Evolutionary conservation across 2,888 invertebrate species (phyloP).

Genomic region (Noctua janthina): DNA sequence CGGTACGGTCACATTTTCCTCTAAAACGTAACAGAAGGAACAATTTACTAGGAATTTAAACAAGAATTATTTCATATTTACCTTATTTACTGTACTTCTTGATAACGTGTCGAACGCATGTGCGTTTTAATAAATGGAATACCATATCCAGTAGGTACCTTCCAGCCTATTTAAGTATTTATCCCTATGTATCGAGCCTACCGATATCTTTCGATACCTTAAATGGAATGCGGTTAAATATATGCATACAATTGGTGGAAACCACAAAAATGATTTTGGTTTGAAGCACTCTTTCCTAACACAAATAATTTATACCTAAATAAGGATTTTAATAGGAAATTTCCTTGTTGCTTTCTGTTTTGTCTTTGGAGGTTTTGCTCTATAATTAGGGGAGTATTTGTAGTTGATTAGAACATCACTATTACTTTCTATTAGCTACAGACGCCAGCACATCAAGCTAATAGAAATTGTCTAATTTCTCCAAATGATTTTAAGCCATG

Average conservation of each 20-base stretch:
- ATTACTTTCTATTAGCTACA: background rate
- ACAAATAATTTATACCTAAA: too few relatives aligned
- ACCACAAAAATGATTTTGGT: background rate
- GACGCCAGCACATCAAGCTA: too few relatives aligned
- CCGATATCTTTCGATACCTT: background rate
- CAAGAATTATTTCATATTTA: constrained; percentile 28
- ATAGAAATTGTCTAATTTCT: too few relatives aligned
- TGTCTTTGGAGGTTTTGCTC: background rate
- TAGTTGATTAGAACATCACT: background rate
- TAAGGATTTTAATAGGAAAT: background rate
- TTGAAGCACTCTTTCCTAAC: background rate
- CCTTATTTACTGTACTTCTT: constrained; percentile 28
- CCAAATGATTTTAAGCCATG: too few relatives aligned
- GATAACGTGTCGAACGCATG: constrained; percentile 6
- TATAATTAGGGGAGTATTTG: background rate
- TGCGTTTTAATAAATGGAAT: constrained; percentile 4
- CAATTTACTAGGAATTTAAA: constrained; percentile 19
- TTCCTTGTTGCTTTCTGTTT: background rate
- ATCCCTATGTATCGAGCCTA: too few relatives aligned
- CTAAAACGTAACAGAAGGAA: constrained; percentile 11
- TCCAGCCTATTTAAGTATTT: background rate
- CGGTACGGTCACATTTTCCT: constrained; percentile 26
- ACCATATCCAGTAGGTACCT: background rate
- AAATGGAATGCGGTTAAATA: background rate
- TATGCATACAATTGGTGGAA: too few relatives aligned